Conservation (phyloP, 2,888 invertebrate species). For the Brachyopa scutellaris region DNA sequence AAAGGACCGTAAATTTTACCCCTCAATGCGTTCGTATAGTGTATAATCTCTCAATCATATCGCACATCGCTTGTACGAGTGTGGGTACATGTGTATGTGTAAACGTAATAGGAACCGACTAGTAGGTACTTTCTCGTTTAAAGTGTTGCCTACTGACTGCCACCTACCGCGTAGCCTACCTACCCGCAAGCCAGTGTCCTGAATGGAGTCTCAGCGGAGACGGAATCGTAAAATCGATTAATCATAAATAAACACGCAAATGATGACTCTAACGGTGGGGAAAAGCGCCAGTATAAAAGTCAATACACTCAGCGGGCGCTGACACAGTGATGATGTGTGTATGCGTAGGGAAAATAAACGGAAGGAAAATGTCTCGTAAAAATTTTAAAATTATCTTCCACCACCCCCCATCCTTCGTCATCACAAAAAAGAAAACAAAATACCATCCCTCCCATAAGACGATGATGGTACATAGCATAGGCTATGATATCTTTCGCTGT, state of each 20-base stretch:
- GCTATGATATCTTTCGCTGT: constrained; percentile 27
- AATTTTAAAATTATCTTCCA: constrained; percentile 53
- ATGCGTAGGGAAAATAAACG: constrained; percentile 16
- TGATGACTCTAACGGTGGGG: constrained; percentile 60
- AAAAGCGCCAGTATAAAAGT: constrained; percentile 57
- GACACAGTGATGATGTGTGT: constrained; percentile 3
- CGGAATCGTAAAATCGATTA: constrained; percentile 76
- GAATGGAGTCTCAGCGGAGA: constrained; percentile 14
- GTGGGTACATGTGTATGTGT: constrained; percentile 9
- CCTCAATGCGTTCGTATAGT: constrained; percentile 15
- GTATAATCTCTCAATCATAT: constrained; percentile 66
- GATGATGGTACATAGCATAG: constrained; percentile 3
- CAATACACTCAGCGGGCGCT: constrained; percentile 37
- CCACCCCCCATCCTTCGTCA: not conserved
- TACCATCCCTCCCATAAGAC: not conserved
- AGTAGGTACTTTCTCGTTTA: constrained; percentile 6
- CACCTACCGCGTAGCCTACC: not conserved
- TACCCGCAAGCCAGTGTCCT: not conserved
- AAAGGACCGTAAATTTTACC: constrained; percentile 77
- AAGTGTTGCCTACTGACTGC: constrained; percentile 2
- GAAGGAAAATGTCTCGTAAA: constrained; percentile 55
- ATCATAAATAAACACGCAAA: constrained; percentile 76
- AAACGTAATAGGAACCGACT: too few relatives aligned
- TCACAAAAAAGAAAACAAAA: not conserved
- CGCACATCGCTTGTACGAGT: constrained; percentile 47